Conservation (phyloP, 1,140 invertebrate genomes). For the Dryas iulia region DNA sequence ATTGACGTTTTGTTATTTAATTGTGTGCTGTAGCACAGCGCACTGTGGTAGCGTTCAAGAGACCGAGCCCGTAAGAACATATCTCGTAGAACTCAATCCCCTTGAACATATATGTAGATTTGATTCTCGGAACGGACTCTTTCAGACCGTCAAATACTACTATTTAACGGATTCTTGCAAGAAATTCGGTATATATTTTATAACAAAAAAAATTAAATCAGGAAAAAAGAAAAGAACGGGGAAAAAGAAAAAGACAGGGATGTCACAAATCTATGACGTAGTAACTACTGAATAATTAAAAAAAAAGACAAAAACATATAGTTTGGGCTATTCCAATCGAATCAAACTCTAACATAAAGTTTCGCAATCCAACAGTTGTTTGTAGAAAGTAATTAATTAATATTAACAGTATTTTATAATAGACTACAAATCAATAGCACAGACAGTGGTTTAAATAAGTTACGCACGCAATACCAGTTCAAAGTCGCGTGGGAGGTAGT, state of each 20-base stretch:
- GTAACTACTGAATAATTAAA: no score
- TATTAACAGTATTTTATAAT: conserved; percentile 31
- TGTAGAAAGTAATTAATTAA: conserved; percentile 16
- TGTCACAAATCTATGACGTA: no score
- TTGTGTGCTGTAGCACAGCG: neutral
- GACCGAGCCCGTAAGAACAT: neutral
- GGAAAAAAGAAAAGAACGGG: no score
- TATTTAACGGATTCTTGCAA: no score
- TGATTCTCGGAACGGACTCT: no score
- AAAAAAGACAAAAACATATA: no score
- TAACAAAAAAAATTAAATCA: no score
- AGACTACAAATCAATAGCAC: conserved; percentile 33
- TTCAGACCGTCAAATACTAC: no score
- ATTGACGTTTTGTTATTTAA: neutral
- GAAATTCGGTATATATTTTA: no score
- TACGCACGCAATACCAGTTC: conserved; percentile 39
- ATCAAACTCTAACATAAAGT: neutral
- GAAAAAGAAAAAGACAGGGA: no score
- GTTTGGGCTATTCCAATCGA: neutral
- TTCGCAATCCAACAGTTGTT: neutral
- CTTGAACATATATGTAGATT: no score
- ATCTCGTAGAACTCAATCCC: neutral
- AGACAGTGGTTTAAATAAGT: conserved; percentile 34
- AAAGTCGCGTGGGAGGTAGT: conserved; percentile 42
- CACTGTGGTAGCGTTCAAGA: no score